Conservation (phyloP, 2,888 invertebrate species). For the Cyclophora albipunctata region DNA sequence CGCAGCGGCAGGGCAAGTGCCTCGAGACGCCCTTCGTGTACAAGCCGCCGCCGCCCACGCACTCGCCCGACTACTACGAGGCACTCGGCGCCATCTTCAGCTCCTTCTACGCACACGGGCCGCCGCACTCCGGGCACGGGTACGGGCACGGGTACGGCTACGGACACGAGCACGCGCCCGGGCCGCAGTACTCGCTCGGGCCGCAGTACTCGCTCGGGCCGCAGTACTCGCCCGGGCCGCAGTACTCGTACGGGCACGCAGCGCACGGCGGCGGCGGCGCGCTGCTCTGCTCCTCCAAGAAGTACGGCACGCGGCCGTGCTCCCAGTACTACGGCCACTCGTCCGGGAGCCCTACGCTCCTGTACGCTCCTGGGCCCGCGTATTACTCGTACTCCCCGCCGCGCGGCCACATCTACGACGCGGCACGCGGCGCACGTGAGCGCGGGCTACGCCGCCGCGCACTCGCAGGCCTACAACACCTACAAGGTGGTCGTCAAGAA, state of each 20-base stretch:
- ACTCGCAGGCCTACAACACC: constrained; percentile 44
- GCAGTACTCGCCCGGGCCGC: too few relatives aligned
- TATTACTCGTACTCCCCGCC: too few relatives aligned
- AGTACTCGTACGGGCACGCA: too few relatives aligned
- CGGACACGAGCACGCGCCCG: too few relatives aligned
- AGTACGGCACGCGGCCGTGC: constrained; percentile 4
- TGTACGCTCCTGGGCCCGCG: too few relatives aligned
- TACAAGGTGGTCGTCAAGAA: constrained; percentile 55
- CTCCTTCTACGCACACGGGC: constrained; percentile 27
- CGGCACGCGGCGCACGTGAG: constrained; percentile 28
- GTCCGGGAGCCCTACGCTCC: too few relatives aligned
- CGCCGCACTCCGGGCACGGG: constrained; percentile 15
- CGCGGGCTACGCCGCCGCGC: constrained; percentile 36
- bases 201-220: not conserved
- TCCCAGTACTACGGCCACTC: too few relatives aligned
- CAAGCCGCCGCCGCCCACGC: constrained; percentile 56
- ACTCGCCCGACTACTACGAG: constrained; percentile 59
- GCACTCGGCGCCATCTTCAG: constrained; percentile 57
- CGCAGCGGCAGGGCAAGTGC: constrained; percentile 54
- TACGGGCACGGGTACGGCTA: not conserved
- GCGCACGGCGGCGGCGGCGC: too few relatives aligned
- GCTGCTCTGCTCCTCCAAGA: not conserved
- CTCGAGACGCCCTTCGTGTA: constrained; percentile 55
- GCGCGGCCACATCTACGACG: constrained; percentile 13
- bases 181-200: too few relatives aligned